Conservation (phyloP, 1,140 invertebrate genomes). For the Battus philenor region DNA sequence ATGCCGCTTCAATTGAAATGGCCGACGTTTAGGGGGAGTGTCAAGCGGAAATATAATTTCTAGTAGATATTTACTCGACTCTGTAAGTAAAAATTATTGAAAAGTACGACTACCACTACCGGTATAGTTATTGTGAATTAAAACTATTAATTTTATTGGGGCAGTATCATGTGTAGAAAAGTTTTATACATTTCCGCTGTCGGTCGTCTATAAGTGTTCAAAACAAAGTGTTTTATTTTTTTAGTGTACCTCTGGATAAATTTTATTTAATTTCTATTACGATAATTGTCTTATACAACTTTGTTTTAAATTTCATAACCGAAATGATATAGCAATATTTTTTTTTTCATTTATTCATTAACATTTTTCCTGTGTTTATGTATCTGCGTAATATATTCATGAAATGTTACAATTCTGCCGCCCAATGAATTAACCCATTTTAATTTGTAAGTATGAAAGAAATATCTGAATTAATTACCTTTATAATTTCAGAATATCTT, state of each 20-base stretch:
- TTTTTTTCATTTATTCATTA: no score
- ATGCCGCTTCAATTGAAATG: slow-evolving; percentile 69
- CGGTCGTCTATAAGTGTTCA: slow-evolving; percentile 59
- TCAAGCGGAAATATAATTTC: slow-evolving; percentile 54
- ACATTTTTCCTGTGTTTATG: slow-evolving; percentile 1
- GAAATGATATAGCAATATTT: no score
- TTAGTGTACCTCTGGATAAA: no score
- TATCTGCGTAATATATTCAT: slow-evolving; percentile 2
- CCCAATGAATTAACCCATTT: background rate
- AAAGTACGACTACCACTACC: background rate
- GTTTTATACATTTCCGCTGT: slow-evolving; percentile 49
- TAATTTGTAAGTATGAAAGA: background rate
- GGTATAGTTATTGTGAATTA: background rate
- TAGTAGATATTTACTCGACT: slow-evolving; percentile 50
- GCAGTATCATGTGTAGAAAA: background rate
- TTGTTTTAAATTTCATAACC: no score
- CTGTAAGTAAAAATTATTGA: slow-evolving; percentile 42
- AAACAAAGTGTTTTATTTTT: slow-evolving; percentile 63
- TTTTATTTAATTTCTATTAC: no score
- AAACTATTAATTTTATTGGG: background rate
- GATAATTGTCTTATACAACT: no score
- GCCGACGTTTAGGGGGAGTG: slow-evolving; percentile 73
- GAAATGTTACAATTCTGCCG: slow-evolving; percentile 2
- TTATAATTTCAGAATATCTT: slow-evolving; percentile 26
- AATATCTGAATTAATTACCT: background rate